Base-by-base conservation (phyloP, 2,888 invertebrate species). In the Rapana venosa region DNA sequence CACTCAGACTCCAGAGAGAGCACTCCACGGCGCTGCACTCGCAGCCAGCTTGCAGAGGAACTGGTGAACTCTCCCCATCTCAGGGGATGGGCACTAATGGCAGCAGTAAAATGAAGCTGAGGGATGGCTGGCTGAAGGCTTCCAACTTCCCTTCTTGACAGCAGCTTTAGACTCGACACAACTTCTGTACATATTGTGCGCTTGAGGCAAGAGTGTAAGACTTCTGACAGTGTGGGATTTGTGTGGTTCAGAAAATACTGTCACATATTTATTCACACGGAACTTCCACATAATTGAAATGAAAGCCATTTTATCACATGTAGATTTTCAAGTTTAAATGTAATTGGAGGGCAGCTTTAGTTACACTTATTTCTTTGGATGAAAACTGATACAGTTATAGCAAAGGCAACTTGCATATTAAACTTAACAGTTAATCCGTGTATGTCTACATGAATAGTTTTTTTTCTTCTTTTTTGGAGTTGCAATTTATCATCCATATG, bases 1-100 rank as follows among this genome's bases (percentile, higher is more conserved):
- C 90, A 90, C 15, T 58, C 89, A 26, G 91, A 90, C 61, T 90
- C 92, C 0, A 74, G 91, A 22, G 91, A 90, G 30, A 90, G 90
- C n/a, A 92, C 92, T 11, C 92, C 92, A 0, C 89, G 92, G 6
- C 86, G 91, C 61, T 74, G 92, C 17, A 92, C 92, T 0, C 90
- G 92, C 20, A 92, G 92, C 66, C 91, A 90, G 86, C 47, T 90
- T 1, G 77, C 36, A 17, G 90, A 91, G 20, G 92, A 92, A 56
- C 84, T 84, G 58, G 91, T 90, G 89, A 91, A 91, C 77, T 88
- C 91, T 5, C 87, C 17, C 85, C 85, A 15, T n/a, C 70, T 6
- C 47, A 56, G 13, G 84, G 87, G 17, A 87, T 77, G 32, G 89
- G 66, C 56, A 87, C 58, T 22, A 56, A 87, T 83, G 77, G 61